These are phyloP conservation scores for Cherax quadricarinatus DNA, from an alignment of 1,140 invertebrate species.

Conservation along the genomic window DNA sequence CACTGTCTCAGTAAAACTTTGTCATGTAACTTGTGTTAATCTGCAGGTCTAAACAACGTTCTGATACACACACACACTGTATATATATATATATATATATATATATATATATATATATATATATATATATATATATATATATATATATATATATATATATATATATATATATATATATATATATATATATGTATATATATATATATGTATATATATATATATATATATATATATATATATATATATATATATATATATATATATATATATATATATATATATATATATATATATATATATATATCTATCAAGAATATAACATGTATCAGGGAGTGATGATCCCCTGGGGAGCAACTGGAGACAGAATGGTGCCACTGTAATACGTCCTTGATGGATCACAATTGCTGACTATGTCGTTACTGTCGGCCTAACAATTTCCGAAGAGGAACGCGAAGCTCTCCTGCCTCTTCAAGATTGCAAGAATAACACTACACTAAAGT, in stretches of 20 bases:
- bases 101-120: neutral
- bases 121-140: constrained; percentile 2
- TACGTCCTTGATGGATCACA: neutral
- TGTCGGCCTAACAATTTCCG: neutral
- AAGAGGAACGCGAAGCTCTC: too few relatives aligned
- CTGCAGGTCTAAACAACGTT: too few relatives aligned
- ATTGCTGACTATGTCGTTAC: neutral
- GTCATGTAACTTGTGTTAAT: too few relatives aligned
- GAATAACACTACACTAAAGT: too few relatives aligned
- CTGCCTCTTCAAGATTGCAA: too few relatives aligned
- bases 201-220: too few relatives aligned
- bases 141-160: neutral
- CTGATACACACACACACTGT: neutral
- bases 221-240: too few relatives aligned
- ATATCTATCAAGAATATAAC: too few relatives aligned
- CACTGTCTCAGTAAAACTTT: too few relatives aligned
- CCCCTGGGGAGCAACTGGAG: neutral
- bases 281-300: neutral
- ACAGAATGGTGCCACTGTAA: neutral
- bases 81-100: constrained; percentile 1
- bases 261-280: too few relatives aligned
- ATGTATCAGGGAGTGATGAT: neutral
- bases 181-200: neutral
- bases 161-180: neutral
- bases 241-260: too few relatives aligned